Percentiles rank a stretch among this genome's conserved stretches.
Evolutionary conservation across 2,113 vertebrate genomes (phyloP).

Genomic region (Merops nubicus): DNA sequence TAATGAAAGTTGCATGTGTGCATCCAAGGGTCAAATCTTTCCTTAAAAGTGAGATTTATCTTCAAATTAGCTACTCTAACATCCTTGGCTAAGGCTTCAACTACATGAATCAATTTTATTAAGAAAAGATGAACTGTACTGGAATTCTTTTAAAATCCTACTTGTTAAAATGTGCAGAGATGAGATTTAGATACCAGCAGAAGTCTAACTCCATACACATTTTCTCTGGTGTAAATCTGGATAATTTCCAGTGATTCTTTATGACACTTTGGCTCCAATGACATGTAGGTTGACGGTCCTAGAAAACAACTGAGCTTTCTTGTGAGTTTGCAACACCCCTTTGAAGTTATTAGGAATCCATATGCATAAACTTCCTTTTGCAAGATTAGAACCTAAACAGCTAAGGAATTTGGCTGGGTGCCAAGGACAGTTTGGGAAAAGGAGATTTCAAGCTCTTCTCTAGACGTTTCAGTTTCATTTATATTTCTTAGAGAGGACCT

Average conservation of each 20-base stretch:
- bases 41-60: conserved; percentile 61
- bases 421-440: neutral
- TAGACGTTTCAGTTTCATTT: neutral
- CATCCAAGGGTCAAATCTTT: conserved; percentile 41
- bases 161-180: conserved; percentile 16
- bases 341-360: neutral
- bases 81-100: conserved; percentile 16
- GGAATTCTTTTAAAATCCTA: conserved; percentile 25
- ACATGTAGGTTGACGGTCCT: neutral
- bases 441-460: neutral
- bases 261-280: neutral
- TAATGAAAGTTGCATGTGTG: conserved; percentile 47
- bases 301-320: neutral
- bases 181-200: conserved; percentile 18
- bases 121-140: conserved; percentile 37
- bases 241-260: neutral
- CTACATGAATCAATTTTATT: conserved; percentile 52
- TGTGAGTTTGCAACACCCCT: neutral
- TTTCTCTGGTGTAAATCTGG: conserved; percentile 19
- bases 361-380: neutral
- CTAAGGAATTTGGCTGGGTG: neutral
- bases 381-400: neutral
- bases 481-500: neutral
- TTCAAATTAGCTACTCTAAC: conserved; percentile 58
- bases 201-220: neutral